These are phyloP conservation scores for Mythimna loreyi DNA, from an alignment of 2,888 invertebrate genomes.

Conservation along the genomic window DNA sequence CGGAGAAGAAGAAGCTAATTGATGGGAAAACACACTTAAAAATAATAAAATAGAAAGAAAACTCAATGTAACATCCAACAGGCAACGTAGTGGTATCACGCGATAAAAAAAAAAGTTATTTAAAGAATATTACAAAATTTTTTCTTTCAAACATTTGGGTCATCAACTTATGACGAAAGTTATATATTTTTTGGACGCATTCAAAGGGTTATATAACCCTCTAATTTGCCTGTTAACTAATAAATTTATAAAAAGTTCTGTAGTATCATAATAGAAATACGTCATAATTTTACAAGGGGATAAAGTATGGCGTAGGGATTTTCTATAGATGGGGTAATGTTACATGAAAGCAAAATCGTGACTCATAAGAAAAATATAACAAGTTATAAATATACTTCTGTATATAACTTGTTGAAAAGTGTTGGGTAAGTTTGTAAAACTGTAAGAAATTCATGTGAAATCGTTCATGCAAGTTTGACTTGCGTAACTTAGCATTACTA, in stretches of 20 bases:
- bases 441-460: background rate
- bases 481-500: background rate
- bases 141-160: background rate
- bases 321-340: background rate
- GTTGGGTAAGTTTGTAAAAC: background rate
- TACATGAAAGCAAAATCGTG: background rate
- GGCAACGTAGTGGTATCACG: slow-evolving; percentile 5
- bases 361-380: background rate
- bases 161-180: slow-evolving; percentile 8
- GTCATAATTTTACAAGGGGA: slow-evolving; percentile 20
- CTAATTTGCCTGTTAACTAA: slow-evolving; percentile 10
- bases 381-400: too few relatives aligned
- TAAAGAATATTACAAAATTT: slow-evolving; percentile 9
- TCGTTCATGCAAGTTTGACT: background rate
- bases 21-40: too few relatives aligned
- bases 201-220: background rate
- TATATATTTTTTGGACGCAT: background rate
- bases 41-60: background rate
- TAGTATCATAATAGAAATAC: slow-evolving; percentile 12
- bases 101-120: slow-evolving; percentile 14
- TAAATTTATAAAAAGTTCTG: slow-evolving; percentile 15
- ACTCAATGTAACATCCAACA: background rate
- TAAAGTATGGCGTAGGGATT: background rate
- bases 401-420: background rate
- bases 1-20: too few relatives aligned